These are phyloP conservation scores for Brachypodius melanocephalos DNA, from an alignment of 2,113 vertebrate genomes.

Conservation along the genomic window DNA sequence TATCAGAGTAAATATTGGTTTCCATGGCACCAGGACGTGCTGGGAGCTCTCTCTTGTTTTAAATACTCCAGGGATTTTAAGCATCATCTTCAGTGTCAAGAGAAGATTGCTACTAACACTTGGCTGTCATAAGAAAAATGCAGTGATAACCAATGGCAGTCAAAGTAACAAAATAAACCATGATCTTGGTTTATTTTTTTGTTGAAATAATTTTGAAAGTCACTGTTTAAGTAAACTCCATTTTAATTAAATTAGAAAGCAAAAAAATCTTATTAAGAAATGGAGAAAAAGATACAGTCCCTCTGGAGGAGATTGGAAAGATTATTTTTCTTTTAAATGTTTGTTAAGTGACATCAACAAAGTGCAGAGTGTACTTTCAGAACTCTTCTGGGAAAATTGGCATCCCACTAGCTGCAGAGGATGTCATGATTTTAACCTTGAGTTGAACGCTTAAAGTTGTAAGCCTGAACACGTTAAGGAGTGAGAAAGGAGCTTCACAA, in stretches of 20 bases:
- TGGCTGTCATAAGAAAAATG: constrained; percentile 8
- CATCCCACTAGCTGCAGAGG: not conserved
- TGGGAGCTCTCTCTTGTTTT: not conserved
- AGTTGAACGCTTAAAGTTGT: not conserved
- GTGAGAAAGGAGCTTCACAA: not conserved
- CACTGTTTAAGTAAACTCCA: not conserved
- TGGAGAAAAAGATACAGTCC: not conserved
- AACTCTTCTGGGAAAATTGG: constrained; percentile 1
- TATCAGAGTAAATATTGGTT: constrained; percentile 37
- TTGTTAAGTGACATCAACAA: not conserved
- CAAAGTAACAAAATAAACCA: constrained; percentile 14
- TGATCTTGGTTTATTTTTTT: constrained; percentile 48
- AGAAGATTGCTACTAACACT: not conserved
- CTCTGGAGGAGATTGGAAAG: not conserved
- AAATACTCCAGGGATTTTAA: not conserved
- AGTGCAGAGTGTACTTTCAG: not conserved
- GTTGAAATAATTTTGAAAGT: constrained; percentile 47
- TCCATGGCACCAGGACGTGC: not conserved
- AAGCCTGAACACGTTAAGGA: not conserved
- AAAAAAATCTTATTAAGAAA: not conserved
- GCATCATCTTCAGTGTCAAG: not conserved
- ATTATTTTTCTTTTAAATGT: constrained; percentile 23
- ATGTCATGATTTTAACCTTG: constrained; percentile 14
- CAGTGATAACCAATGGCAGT: not conserved
- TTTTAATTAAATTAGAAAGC: constrained; percentile 18